Evolutionary conservation across 2,113 vertebrate species (phyloP), one percentile per base, ranked within the genome.

Genomic region (Pachyramphus minor): DNA sequence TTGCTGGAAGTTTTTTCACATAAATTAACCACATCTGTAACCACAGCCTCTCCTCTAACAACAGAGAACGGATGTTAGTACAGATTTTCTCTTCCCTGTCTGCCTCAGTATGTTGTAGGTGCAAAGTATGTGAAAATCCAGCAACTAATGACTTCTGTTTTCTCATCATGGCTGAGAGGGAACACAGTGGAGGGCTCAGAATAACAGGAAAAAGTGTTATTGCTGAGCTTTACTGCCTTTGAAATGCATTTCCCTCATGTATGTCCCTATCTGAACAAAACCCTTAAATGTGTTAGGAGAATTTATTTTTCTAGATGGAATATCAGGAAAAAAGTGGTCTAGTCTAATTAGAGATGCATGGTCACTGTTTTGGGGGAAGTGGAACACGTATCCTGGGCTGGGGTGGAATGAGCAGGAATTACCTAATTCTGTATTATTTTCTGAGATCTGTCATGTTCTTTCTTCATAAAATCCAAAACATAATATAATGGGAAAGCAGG

Each of bases 81-180:
- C 16, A 78, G 52, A 35, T 41, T 67, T 82, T 64, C 27, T 67
- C 11, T 84, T 69, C 50, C 18, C 55, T 47, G 22, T 14, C 59
- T 7, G 6, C 18, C 23, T 69, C 30, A 2, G 1, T 60, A 18
- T 84, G 28, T 64, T 3, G 0, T 45, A 42, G 16, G 17, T 66
- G 21, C 25, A 74, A 82, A 87, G 3, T 41, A 67, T 3, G 2
- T 33, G 33, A 81, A 91, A 91, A 23, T 14, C 8, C 12, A 17
- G 47, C 47, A 82, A 10, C 33, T 41, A 47, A 33, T 58, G 55
- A 30, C 33, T 82, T 74, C 20, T 41, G 16, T 79, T 42, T 50
- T 72, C 71, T 90, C 39, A 31, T 66, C 2, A 1, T 53, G 31
- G 15, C 30, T 66, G 24, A 63, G 25, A 62, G 52, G 35, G 25